A percentile compares a stretch with the other conserved stretches of the same genome.
Conservation (phyloP, 1,140 invertebrate species). For the Propsilocerus akamusi region DNA sequence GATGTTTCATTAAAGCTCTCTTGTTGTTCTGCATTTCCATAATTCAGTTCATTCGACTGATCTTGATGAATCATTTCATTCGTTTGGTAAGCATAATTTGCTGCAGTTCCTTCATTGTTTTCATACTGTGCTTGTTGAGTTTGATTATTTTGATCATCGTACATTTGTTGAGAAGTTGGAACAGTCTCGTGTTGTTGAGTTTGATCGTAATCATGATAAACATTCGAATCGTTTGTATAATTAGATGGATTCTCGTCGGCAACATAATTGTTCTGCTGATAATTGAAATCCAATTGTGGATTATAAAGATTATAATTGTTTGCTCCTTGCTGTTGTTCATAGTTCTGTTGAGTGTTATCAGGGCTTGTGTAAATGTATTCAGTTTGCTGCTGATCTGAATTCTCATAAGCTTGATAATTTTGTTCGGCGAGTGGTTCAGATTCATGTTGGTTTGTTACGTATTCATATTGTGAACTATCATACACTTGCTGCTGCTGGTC, state of each 20-base stretch:
- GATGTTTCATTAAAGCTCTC: not conserved
- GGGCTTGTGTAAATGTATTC: not conserved
- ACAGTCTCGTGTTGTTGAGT: not conserved
- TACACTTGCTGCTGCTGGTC: no score
- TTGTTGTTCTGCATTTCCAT: not conserved
- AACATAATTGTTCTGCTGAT: not conserved
- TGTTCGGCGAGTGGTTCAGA: not conserved
- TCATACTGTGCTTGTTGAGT: not conserved
- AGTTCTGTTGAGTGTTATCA: not conserved
- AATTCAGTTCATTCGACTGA: not conserved
- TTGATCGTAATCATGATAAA: not conserved
- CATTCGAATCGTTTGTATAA: not conserved
- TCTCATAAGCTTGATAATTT: no score
- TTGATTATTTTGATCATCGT: not conserved
- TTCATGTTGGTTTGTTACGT: no score
- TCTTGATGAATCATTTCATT: not conserved
- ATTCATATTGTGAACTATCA: no score
- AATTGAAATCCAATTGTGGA: conserved; percentile 1
- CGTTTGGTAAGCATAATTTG: not conserved
- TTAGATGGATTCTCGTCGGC: not conserved
- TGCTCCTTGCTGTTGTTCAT: not conserved
- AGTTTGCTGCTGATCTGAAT: not conserved
- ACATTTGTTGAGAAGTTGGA: not conserved
- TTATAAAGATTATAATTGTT: not conserved
- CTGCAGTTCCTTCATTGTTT: not conserved